Conservation (phyloP, 2,113 vertebrate species). For the Sprattus sprattus region DNA sequence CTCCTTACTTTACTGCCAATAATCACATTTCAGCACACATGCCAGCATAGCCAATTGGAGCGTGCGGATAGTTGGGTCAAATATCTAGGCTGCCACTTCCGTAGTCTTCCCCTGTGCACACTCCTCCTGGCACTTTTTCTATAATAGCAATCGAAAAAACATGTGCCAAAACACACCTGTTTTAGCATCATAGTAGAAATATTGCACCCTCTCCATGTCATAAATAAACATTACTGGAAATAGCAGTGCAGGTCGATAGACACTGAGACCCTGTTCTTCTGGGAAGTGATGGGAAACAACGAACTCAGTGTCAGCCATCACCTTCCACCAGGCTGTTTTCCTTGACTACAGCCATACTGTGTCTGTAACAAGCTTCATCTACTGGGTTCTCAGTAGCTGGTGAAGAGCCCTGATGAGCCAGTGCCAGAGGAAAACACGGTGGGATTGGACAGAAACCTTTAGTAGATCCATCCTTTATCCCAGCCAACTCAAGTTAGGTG, state of each 20-base stretch:
- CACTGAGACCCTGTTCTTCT: neutral
- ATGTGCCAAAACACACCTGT: neutral
- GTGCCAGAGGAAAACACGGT: no score
- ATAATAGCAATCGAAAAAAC: neutral
- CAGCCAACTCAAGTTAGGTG: no score
- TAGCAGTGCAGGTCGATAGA: neutral
- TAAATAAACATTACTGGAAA: constrained; percentile 3
- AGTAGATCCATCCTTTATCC: no score
- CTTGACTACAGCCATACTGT: neutral
- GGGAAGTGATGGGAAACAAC: neutral
- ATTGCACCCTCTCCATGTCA: neutral
- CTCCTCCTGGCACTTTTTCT: neutral
- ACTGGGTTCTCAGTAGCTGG: no score
- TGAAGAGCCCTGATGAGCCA: no score
- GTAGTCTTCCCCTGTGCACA: neutral
- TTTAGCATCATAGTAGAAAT: neutral
- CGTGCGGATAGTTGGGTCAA: neutral
- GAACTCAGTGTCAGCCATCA: neutral
- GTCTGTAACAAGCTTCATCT: no score
- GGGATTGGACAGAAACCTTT: no score
- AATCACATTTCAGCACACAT: no score
- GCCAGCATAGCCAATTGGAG: neutral
- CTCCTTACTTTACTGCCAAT: no score
- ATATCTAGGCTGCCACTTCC: no score
- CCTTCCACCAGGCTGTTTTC: neutral